Conservation (phyloP, 2,888 invertebrate species). For the Zygogramma bicolorata region DNA sequence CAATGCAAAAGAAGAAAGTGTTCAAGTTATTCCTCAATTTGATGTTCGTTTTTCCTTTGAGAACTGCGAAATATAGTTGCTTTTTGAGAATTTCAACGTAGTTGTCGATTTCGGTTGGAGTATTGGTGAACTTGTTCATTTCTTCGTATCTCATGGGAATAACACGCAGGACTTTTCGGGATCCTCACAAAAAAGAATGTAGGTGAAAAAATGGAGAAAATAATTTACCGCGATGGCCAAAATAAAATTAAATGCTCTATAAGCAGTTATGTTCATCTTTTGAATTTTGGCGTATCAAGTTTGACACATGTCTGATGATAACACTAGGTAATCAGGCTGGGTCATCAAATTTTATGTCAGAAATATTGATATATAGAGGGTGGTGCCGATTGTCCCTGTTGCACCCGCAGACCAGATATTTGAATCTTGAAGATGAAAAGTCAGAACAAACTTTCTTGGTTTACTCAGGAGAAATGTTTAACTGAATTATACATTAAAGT, state of each 20-base stretch:
- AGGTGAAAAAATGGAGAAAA: conserved; percentile 47
- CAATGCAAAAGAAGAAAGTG: conserved; percentile 82
- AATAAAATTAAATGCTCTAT: conserved; percentile 47
- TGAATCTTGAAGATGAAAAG: too few relatives aligned
- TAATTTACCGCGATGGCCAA: conserved; percentile 52
- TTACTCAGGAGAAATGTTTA: too few relatives aligned
- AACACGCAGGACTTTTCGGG: conserved; percentile 45
- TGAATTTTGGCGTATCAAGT: conserved; percentile 46
- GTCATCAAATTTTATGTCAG: too few relatives aligned
- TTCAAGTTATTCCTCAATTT: conserved; percentile 75
- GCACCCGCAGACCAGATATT: too few relatives aligned
- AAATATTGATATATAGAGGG: too few relatives aligned
- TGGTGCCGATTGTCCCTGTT: too few relatives aligned
- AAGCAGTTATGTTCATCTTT: conserved; percentile 50
- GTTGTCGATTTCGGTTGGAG: conserved; percentile 57
- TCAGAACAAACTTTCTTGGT: too few relatives aligned
- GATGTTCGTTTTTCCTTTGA: conserved; percentile 73
- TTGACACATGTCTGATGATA: conserved; percentile 28
- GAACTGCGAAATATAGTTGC: conserved; percentile 80
- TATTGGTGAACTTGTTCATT: conserved; percentile 43
- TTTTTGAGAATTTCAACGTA: conserved; percentile 61
- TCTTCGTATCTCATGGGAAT: conserved; percentile 61
- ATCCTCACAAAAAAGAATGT: conserved; percentile 47
- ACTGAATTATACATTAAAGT: too few relatives aligned
- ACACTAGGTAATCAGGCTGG: neutral